phyloP scores from a whole-genome alignment of 1,140 invertebrate species.

The Calliopsis andreniformis region DNA sequence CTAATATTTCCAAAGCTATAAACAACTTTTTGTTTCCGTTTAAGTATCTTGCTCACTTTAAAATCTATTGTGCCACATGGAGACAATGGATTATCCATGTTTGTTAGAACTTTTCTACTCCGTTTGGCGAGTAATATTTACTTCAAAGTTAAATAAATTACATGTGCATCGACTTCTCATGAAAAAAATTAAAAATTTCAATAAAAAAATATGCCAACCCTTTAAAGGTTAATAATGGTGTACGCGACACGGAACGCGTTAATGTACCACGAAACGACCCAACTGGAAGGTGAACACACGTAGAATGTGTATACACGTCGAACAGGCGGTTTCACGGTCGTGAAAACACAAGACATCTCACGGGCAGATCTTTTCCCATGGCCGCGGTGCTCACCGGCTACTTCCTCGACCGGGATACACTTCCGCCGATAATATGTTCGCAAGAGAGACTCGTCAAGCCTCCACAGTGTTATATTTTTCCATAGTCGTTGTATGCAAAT shows the following conservation, averaged over 20 bases:
- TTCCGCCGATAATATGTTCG: conserved; percentile 45
- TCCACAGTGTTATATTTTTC: conserved; percentile 1
- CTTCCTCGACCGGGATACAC: conserved; percentile 27
- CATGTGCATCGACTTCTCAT: too few species aligned
- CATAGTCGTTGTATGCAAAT: conserved; percentile 17
- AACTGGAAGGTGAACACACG: neutral
- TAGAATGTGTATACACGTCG: conserved; percentile 21
- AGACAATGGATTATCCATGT: too few species aligned
- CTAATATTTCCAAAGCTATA: too few species aligned
- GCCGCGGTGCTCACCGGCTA: conserved; percentile 23
- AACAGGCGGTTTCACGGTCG: conserved; percentile 37
- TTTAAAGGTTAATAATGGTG: too few species aligned
- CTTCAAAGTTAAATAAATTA: too few species aligned
- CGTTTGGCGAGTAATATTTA: too few species aligned
- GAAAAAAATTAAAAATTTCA: too few species aligned
- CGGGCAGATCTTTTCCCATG: conserved; percentile 45
- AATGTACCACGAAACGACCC: conserved; percentile 8
- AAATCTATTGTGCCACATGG: too few species aligned
- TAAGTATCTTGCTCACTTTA: too few species aligned
- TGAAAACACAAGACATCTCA: conserved; percentile 29
- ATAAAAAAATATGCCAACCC: too few species aligned
- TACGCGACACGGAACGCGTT: conserved; percentile 1
- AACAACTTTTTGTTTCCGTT: too few species aligned
- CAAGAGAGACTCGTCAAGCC: conserved; percentile 3
- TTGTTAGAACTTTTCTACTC: neutral